Percentiles rank a stretch among this genome's conserved stretches.
phyloP scores from a whole-genome alignment of 1,140 invertebrate species.

The Bilobella aurantiaca region DNA sequence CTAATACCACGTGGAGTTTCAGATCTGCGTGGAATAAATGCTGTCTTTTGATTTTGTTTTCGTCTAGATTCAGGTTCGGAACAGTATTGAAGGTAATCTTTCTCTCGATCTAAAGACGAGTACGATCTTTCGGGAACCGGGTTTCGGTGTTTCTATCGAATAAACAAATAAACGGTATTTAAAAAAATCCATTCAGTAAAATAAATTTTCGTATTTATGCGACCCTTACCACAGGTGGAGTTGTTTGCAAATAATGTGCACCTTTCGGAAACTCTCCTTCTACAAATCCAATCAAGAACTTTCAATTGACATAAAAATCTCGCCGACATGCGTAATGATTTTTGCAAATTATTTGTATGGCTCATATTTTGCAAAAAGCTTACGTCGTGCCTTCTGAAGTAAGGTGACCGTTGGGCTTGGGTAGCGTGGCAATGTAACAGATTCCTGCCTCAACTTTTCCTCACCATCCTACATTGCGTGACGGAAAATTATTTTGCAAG shows the following conservation, averaged over 20 bases:
- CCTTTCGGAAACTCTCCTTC: constrained; percentile 71
- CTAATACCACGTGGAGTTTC: constrained; percentile 26
- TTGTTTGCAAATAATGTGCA: constrained; percentile 52
- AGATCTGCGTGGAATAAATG: background rate
- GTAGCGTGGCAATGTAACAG: constrained; percentile 53
- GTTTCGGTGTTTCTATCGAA: too few relatives aligned
- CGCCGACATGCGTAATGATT: too few relatives aligned
- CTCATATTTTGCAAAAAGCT: constrained; percentile 31
- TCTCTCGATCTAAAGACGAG: background rate
- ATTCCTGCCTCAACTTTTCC: constrained; percentile 3
- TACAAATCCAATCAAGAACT: constrained; percentile 42
- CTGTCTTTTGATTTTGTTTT: background rate
- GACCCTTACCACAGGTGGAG: constrained; percentile 4
- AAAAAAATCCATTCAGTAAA: background rate
- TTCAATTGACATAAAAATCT: background rate
- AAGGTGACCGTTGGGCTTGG: constrained; percentile 80
- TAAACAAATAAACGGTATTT: too few relatives aligned
- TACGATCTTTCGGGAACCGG: background rate
- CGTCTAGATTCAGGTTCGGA: background rate
- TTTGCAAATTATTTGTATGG: background rate
- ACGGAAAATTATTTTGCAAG: too few relatives aligned
- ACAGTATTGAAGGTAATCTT: too few relatives aligned
- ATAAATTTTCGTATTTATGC: background rate
- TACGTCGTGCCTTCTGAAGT: constrained; percentile 78
- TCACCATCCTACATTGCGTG: background rate